Base-by-base conservation (phyloP, 1,140 invertebrate genomes). In the Eulimnadia texana region DNA sequence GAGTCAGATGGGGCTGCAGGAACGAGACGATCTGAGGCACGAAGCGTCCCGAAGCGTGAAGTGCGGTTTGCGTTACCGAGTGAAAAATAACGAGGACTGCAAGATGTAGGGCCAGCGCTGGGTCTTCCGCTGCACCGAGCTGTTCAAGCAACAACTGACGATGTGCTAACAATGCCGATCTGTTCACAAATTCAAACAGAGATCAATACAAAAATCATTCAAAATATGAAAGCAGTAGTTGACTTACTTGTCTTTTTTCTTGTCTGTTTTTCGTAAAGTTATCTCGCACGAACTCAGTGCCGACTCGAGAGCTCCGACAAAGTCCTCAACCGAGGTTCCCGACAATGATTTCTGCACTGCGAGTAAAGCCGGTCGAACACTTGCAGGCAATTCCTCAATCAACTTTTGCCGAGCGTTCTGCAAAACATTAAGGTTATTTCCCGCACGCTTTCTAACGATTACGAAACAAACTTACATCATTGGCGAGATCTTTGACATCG, bases 21-120 rank as follows among this genome's bases (percentile, higher is more conserved):
- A 82, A 86, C 1, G 74, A 67, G 22, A 96, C 73, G 63, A 97
- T 81, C 22, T 81, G 76, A 0, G 90, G 84, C 2, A 97, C 88
- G 74, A 92, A 90, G 71, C 89, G 83, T 0, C 93, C 93, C 24
- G 91, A 93, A 11, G 88, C 88, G 70, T 96, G 89, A 16, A 98
- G 67, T 73, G 93, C 88, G 66, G 74, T 81, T 67, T 90, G 83
- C 13, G 86, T 90, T 0, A 83, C 75, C 10, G 81, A 79, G 22
- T 88, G 89, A 68, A 94, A 94, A 22, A 95, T 77, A 25, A 93
- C 76, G 50, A 93, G 78, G 3, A 79, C 80, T 1, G 82, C 80
- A 49, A 95, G 73, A 72, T 96, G 92, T 16, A 98, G 72, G n/a
- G 83, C 78, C 33, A 93, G 72, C 0, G 92, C 89, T 27, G 88